Base-by-base conservation (phyloP, 2,113 vertebrate species). In the Ictidomys tridecemlineatus region DNA sequence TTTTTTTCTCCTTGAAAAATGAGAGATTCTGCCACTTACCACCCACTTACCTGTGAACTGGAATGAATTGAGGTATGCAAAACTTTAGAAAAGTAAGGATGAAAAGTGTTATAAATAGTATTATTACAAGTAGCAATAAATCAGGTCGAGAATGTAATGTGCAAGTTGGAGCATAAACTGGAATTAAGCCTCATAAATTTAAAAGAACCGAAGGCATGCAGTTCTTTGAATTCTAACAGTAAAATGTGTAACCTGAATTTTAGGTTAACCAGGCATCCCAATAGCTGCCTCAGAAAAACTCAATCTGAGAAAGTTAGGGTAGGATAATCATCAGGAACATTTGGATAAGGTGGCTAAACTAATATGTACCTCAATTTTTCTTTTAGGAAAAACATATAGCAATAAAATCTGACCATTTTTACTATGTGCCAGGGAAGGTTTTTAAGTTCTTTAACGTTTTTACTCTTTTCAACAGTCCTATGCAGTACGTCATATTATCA, bases 161-260 rank as follows among this genome's bases (percentile, higher is more conserved):
- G 51, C 98, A 97, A 97, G 96, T 91, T 97, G 96, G 30, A 93
- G 97, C 96, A 85, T 90, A 88, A 95, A 91, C 56, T 96, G 77
- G 94, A 97, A 95, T 96, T 94, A 98, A 95, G 73, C 37, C 80
- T 97, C 95, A 80, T 96, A 97, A 96, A 95, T 97, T 91, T 93
- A 89, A 97, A 95, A 93, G 89, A 94, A 97, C 85, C 65, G 24
- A 95, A 42, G 51, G 94, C 82, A 91, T 58, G 82, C 0, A 5
- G 85, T 34, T 82, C 87, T 94, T 97, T 89, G 79, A 93, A 95
- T 95, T 93, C 78, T 91, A 97, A 93, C 77, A 97, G 87, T 74
- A 84, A 96, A 97, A 83, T 48, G 32, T 70, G 88, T 84, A 79
- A 89, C 74, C 74, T 94, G 76, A 92, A 91, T 89, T 94, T 93